Evolutionary conservation across 2,888 invertebrate species (phyloP), one percentile per base, ranked within the genome.

Genomic region (Tetropium fuscum): DNA sequence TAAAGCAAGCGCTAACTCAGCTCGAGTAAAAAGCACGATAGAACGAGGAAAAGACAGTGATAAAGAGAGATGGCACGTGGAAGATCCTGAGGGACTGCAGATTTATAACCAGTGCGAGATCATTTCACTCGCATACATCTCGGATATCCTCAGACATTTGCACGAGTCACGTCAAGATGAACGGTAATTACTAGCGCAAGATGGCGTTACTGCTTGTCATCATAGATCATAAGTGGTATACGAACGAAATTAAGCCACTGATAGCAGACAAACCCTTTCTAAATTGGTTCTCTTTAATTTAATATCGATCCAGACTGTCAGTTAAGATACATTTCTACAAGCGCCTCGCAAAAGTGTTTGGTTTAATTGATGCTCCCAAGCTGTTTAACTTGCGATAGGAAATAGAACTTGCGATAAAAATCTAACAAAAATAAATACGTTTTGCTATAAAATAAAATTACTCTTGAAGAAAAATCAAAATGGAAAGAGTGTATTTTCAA

Each of bases 41-140:
- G 63, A 68, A 67, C 62, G 66, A 60, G 57, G 69, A 64, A 63
- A 55, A 64, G 77, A 76, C 77, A 70, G 67, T 77, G 78, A 79
- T 77, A 74, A 76, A 79, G 73, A 64, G 78, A 75, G 79, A 79
- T 78, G 73, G 74, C 68, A 76, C 79, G 78, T 77, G 77, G n/a
- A 74, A 73, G 77, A 76, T 78, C 76, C 73, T 68, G 58, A 45
- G 67, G 63, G 67, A 64, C 68, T 61, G 71, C 72, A 74, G 75
- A 78, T 78, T 78, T 78, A 78, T 77, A 70, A 71, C 74, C 66
- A 60, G 70, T 58, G 70, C 73, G 74, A 74, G 74, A 77, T 75
- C 74, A 70, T 72, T 69, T 67, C 69, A 63, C 71, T 73, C 66
- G 70, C 70, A 73, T 72, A 73, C 71, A 69, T 74, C 74, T 72